Conservation (phyloP, 1,140 invertebrate species). For the Megalonaias nervosa region DNA sequence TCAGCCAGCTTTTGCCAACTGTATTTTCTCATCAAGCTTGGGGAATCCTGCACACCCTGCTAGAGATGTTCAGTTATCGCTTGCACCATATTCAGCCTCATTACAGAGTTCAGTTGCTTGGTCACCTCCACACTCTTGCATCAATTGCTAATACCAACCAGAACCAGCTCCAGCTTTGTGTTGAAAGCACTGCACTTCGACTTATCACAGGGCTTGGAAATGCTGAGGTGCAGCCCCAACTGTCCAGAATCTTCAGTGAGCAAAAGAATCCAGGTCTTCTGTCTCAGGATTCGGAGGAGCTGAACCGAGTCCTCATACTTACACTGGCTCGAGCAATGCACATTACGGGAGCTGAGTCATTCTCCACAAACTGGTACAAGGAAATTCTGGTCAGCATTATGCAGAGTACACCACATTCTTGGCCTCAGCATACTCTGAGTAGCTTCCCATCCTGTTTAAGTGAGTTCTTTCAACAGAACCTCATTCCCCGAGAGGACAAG, state of each 20-base stretch:
- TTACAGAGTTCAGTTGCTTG: constrained; percentile 92
- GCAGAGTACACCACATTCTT: constrained; percentile 94
- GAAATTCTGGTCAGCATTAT: constrained; percentile 92
- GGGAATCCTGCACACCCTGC: constrained; percentile 93
- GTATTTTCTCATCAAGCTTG: constrained; percentile 95
- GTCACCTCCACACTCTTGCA: constrained; percentile 88
- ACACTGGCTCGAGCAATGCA: constrained; percentile 95
- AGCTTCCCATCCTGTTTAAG: constrained; percentile 91
- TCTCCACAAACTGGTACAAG: constrained; percentile 89
- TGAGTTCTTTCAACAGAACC: constrained; percentile 84
- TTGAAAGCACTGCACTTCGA: constrained; percentile 93
- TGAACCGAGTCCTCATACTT: constrained; percentile 92
- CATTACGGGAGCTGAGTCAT: constrained; percentile 83
- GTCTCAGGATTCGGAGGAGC: constrained; percentile 94
- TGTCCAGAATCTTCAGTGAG: constrained; percentile 89
- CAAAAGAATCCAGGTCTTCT: constrained; percentile 84
- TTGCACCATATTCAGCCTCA: constrained; percentile 97
- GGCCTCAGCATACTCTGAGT: constrained; percentile 92
- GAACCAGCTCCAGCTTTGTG: constrained; percentile 94
- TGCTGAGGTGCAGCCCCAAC: constrained; percentile 87
- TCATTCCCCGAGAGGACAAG: constrained; percentile 91
- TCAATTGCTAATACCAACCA: constrained; percentile 94
- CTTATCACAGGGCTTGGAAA: constrained; percentile 93
- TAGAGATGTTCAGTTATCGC: constrained; percentile 97
- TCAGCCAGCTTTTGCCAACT: constrained; percentile 90